A percentile compares a stretch with the other conserved stretches of the same genome.
phyloP scores from a whole-genome alignment of 2,888 invertebrate species.

The Oxytorus armatus region DNA sequence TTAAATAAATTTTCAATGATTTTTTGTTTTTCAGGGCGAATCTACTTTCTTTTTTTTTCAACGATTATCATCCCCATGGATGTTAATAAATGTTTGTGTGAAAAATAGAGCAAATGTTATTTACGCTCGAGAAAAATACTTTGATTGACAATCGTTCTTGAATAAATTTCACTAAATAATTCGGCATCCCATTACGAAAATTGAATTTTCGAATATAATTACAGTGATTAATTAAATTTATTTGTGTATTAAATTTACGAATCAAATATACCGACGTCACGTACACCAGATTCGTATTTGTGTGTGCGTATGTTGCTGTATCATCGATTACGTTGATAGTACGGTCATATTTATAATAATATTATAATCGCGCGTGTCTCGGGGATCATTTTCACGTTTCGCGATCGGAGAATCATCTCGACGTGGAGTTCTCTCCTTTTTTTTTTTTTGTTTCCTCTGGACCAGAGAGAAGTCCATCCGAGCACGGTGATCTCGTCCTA shows the following conservation, averaged over 20 bases:
- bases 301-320: not conserved
- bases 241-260: no score
- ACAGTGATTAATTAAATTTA: no score
- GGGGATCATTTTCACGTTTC: slow-evolving; percentile 18
- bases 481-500: slow-evolving; percentile 13
- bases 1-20: no score
- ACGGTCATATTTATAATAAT: slow-evolving; percentile 26
- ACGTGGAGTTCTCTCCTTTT: not conserved
- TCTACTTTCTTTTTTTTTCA: no score
- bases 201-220: no score
- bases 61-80: not conserved
- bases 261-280: not conserved
- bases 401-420: slow-evolving; percentile 33
- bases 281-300: no score
- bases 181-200: no score
- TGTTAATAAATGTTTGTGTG: no score
- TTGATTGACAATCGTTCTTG: no score
- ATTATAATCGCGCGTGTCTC: slow-evolving; percentile 30
- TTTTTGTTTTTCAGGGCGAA: no score
- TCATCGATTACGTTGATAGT: slow-evolving; percentile 6
- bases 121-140: no score
- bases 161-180: no score
- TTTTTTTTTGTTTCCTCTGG: slow-evolving; percentile 11
- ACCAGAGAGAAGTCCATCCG: slow-evolving; percentile 2
- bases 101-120: not conserved